Conservation (phyloP, 1,140 invertebrate species). For the Trichogramma pretiosum region DNA sequence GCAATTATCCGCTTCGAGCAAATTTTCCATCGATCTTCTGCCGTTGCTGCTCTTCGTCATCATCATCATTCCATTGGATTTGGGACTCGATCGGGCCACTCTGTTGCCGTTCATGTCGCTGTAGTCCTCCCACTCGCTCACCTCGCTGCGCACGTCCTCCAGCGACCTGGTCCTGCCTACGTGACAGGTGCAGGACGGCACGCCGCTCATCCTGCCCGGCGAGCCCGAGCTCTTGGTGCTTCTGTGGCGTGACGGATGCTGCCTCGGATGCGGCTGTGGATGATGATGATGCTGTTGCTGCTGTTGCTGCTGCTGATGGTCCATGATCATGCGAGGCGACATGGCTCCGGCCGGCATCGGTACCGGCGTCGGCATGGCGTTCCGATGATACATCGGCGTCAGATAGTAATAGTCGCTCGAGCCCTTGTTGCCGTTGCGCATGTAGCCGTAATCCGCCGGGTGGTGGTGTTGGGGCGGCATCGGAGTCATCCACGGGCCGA, state of each 20-base stretch:
- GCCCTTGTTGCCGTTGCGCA: conserved; percentile 43
- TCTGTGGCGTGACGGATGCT: conserved; percentile 21
- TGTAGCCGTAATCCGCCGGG: conserved; percentile 51
- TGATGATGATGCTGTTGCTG: background rate
- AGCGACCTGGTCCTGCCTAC: conserved; percentile 55
- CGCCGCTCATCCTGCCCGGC: conserved; percentile 25
- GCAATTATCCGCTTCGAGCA: conserved; percentile 52
- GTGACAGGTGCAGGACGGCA: conserved; percentile 50
- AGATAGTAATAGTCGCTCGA: conserved; percentile 61
- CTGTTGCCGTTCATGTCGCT: conserved; percentile 49
- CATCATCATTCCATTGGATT: conserved; percentile 18
- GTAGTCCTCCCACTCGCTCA: conserved; percentile 57
- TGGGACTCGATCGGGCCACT: conserved; percentile 42
- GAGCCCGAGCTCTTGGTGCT: conserved; percentile 34
- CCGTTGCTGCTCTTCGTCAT: conserved; percentile 30
- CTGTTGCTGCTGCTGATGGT: conserved; percentile 29
- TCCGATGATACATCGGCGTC: conserved; percentile 59
- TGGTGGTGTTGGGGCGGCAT: conserved; percentile 24
- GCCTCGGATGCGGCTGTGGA: background rate
- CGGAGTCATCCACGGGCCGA: conserved; percentile 34
- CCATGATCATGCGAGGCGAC: conserved; percentile 39
- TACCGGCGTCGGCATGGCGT: conserved; percentile 51
- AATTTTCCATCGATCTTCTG: conserved; percentile 60
- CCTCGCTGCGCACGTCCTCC: conserved; percentile 58
- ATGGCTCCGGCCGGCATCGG: conserved; percentile 25